These are phyloP conservation scores for Drosophila sordidapex DNA, from an alignment of 2,888 invertebrate genomes.

Conservation along the genomic window DNA sequence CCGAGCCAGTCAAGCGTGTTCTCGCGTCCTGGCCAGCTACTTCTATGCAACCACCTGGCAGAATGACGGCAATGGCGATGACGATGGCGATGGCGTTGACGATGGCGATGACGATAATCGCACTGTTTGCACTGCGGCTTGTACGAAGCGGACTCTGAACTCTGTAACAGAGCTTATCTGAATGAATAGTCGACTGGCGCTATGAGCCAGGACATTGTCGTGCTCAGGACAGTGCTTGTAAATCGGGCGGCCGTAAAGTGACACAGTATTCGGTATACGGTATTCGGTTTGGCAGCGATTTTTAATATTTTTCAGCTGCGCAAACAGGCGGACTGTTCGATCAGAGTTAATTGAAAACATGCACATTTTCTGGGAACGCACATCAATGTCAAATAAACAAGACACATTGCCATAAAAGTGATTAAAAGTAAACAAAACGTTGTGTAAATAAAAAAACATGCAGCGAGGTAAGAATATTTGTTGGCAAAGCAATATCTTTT, in stretches of 20 bases:
- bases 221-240: constrained; percentile 38
- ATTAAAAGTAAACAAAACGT: constrained; percentile 57
- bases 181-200: constrained; percentile 4
- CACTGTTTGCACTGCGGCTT: constrained; percentile 6
- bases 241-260: constrained; percentile 45
- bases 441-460: constrained; percentile 46
- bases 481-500: constrained; percentile 12
- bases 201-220: constrained; percentile 7
- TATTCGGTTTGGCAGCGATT: constrained; percentile 11
- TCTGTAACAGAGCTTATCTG: constrained; percentile 5
- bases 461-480: constrained; percentile 67
- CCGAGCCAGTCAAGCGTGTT: constrained; percentile 52
- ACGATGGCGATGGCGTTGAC: neutral
- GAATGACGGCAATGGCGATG: neutral
- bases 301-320: constrained; percentile 10
- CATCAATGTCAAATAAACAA: constrained; percentile 44
- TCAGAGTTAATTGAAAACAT: constrained; percentile 52
- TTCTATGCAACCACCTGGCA: constrained; percentile 6
- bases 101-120: constrained; percentile 25
- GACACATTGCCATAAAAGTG: constrained; percentile 46
- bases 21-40: constrained; percentile 4
- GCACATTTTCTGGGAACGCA: constrained; percentile 43
- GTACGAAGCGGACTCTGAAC: constrained; percentile 2
- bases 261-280: constrained; percentile 26
- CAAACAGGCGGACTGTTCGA: constrained; percentile 43